These are phyloP conservation scores for Acanthurus tractus DNA, from an alignment of 2,797 vertebrate species.

Conservation along the genomic window DNA sequence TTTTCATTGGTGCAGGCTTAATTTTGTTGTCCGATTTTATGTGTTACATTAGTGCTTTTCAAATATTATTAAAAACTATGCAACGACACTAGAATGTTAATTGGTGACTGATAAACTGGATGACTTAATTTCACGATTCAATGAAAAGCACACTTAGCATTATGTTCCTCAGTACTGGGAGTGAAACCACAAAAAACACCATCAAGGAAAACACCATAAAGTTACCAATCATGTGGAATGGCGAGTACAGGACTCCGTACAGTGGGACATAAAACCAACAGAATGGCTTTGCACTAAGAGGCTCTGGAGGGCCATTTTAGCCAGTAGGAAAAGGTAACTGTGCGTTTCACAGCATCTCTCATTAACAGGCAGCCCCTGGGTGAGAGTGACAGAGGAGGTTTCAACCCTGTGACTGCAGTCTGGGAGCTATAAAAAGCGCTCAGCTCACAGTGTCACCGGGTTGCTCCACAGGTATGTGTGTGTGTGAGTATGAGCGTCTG, in stretches of 20 bases:
- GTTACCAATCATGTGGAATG: constrained; percentile 62
- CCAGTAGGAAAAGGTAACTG: constrained; percentile 72
- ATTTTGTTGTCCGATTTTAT: not conserved
- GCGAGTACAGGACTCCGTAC: constrained; percentile 57
- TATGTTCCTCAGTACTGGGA: constrained; percentile 45
- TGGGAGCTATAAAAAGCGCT: constrained; percentile 75
- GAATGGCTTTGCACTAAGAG: constrained; percentile 62
- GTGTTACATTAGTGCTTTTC: constrained; percentile 3
- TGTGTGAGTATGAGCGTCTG: constrained; percentile 25
- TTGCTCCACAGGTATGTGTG: constrained; percentile 60
- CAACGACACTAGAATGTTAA: constrained; percentile 36
- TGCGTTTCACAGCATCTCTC: constrained; percentile 83
- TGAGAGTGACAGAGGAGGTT: constrained; percentile 80
- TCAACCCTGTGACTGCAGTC: constrained; percentile 63
- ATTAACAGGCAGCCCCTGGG: constrained; percentile 80
- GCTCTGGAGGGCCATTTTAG: constrained; percentile 74
- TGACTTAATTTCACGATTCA: constrained; percentile 51
- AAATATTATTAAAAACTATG: constrained; percentile 28
- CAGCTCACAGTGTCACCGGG: constrained; percentile 71
- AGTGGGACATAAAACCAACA: constrained; percentile 73
- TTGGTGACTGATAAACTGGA: constrained; percentile 31
- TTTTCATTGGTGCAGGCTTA: constrained; percentile 1
- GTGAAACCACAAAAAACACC: constrained; percentile 51
- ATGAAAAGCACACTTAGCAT: constrained; percentile 45
- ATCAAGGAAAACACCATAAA: constrained; percentile 65